A percentile compares a stretch with the other conserved stretches of the same genome.
These are phyloP conservation scores for Micronisus gabar DNA, from an alignment of 2,113 vertebrate species.

Conservation along the genomic window DNA sequence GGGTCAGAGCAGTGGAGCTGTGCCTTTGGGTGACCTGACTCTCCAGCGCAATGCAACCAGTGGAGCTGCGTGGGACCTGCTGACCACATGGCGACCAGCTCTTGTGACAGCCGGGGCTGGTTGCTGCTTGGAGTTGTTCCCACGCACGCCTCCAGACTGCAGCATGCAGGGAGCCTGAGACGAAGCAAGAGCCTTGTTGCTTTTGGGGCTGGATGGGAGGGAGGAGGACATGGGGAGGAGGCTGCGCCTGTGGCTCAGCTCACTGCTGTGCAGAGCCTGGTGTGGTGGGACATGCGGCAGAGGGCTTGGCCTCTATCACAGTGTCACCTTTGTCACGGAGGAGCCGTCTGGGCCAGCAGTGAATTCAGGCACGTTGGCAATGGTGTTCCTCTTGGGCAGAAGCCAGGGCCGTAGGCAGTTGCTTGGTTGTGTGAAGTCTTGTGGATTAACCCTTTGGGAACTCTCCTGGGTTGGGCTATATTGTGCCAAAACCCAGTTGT, in stretches of 20 bases:
- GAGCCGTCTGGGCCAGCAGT: not conserved
- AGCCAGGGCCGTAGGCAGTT: constrained; percentile 4
- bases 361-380: constrained; percentile 1
- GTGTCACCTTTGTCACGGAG: constrained; percentile 11
- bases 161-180: not conserved
- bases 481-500: not conserved
- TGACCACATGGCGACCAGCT: not conserved
- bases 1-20: fast-evolving
- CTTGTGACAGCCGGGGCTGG: not conserved
- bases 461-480: not conserved
- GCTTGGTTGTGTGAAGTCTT: not conserved
- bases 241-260: not conserved
- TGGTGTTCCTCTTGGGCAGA: constrained; percentile 24
- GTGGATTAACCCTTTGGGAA: constrained; percentile 36
- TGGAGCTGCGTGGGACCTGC: not conserved
- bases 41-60: not conserved
- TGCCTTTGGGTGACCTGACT: not conserved
- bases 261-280: not conserved
- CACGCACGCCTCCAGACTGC: not conserved
- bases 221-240: not conserved
- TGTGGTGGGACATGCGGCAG: fast-evolving
- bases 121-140: not conserved
- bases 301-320: constrained; percentile 22
- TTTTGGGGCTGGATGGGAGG: not conserved
- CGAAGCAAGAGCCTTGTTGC: not conserved